A percentile compares a stretch with the other conserved stretches of the same genome.
Evolutionary conservation across 2,797 vertebrate species (phyloP).

Genomic region (Arremon brunneinucha): DNA sequence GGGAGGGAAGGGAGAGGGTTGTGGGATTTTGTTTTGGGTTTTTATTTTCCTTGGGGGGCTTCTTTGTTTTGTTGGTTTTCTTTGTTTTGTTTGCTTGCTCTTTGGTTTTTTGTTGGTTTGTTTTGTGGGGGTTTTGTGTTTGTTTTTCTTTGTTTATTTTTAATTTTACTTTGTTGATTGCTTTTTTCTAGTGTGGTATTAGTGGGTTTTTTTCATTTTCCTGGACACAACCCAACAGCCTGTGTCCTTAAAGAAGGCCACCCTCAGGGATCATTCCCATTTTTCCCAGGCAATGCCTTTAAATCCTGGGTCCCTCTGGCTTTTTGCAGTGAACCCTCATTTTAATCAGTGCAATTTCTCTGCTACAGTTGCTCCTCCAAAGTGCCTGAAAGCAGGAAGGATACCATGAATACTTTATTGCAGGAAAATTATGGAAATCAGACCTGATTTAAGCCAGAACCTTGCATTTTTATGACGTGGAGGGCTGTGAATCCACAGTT

Average conservation of each 20-base stretch:
- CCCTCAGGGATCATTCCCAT: rapidly evolving
- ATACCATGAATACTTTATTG: not conserved
- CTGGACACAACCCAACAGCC: not conserved
- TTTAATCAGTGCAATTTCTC: not conserved
- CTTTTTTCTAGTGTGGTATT: rapidly evolving
- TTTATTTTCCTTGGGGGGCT: not conserved
- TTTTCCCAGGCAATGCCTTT: not conserved
- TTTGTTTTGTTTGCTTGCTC: too few relatives aligned
- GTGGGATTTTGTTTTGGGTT: not conserved
- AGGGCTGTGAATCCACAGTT: rapidly evolving
- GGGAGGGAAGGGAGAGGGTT: not conserved
- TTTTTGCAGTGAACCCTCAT: rapidly evolving
- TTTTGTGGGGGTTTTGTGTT: not conserved
- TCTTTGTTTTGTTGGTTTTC: too few relatives aligned
- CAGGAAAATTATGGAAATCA: not conserved
- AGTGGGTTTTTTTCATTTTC: not conserved
- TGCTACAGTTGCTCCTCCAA: not conserved
- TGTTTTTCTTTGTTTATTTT: not conserved
- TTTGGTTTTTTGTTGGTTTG: too few relatives aligned
- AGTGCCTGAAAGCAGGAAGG: not conserved
- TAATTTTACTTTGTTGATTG: not conserved
- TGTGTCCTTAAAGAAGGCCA: not conserved
- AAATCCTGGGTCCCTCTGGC: not conserved
- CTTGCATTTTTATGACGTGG: not conserved
- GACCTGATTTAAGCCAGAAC: not conserved